Evolutionary conservation across 2,797 vertebrate genomes (phyloP), one percentile per base, ranked within the genome.

Genomic region (Cyclopterus lumpus): DNA sequence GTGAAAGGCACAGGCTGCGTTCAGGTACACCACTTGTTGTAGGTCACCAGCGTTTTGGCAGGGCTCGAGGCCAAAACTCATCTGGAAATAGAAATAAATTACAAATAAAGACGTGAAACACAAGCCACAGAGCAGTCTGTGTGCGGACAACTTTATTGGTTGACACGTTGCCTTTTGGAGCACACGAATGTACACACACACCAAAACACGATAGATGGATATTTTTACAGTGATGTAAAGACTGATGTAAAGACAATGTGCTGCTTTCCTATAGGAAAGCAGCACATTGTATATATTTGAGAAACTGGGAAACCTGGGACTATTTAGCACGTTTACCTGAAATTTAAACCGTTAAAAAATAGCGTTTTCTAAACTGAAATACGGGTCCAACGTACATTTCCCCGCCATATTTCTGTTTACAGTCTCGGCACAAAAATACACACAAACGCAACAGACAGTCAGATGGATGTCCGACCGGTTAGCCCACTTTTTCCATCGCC

Each of bases 381-480:
- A 15, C 5, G 40, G 40, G 40, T 42, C 40, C 12, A 42, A 42
- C 40, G 15, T 44, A 24, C 48, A 36, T 61, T 55, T n/a, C n/a
- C 40, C 51, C 4, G 3, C 22, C 49, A 46, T 24, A 22, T 46
- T 57, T 48, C 30, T 20, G n/a, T 7, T 11, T 4, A 0, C 26
- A 1, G 48, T 65, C 49, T 18, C 66, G 15, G 53, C 48, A 22
- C 63, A 42, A 55, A 24, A 61, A 40, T 58, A 70, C 65, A 69
- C 44, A 57, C 48, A 66, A 86, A 54, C 44, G 7, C 32, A 58
- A 62, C 67, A 74, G 24, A 40, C 53, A 42, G 15, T 20, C 34
- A 70, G 59, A 22, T 38, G 55, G 83, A 83, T 75, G 86, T 87
- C 62, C 65, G 83, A 92, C 91, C 90, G 80, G 89, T 94, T 86